Conservation (phyloP, 2,113 vertebrate genomes). For the Circaetus cinerascens region DNA sequence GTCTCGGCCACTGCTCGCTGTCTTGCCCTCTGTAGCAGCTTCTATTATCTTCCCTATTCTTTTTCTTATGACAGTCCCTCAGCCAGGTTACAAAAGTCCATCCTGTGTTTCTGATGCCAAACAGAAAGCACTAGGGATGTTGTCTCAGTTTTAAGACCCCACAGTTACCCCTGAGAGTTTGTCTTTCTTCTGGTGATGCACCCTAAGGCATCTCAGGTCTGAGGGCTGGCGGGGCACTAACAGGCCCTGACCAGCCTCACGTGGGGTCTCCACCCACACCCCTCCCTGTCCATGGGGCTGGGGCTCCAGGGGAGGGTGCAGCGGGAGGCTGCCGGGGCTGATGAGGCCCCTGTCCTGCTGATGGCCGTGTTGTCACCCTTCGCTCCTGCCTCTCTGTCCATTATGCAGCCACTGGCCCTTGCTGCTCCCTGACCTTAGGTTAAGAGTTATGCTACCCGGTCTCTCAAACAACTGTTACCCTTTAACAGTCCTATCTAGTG, state of each 20-base stretch:
- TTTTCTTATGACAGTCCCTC: not conserved
- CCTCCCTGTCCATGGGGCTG: not conserved
- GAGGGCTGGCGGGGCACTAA: not conserved
- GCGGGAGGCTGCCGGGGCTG: not conserved
- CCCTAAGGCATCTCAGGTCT: not conserved
- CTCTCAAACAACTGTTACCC: not conserved
- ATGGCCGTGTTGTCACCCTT: accelerated
- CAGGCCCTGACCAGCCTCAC: not conserved
- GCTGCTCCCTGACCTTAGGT: not conserved
- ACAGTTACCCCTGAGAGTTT: not conserved
- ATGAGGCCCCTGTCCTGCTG: not conserved
- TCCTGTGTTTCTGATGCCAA: not conserved
- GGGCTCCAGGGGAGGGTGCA: not conserved
- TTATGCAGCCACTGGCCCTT: not conserved
- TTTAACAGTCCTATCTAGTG: not conserved
- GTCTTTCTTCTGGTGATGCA: not conserved
- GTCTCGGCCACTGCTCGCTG: not conserved
- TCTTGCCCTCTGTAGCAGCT: not conserved
- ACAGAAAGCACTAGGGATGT: not conserved
- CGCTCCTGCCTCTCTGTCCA: not conserved
- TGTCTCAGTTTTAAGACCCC: not conserved
- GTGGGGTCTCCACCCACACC: not conserved
- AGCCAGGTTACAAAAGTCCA: not conserved
- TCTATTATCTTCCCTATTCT: not conserved
- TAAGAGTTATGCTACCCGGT: not conserved